Percentiles rank a stretch among this genome's conserved stretches.
Evolutionary conservation across 2,797 vertebrate species (phyloP).

Genomic region (Sciurus carolinensis): DNA sequence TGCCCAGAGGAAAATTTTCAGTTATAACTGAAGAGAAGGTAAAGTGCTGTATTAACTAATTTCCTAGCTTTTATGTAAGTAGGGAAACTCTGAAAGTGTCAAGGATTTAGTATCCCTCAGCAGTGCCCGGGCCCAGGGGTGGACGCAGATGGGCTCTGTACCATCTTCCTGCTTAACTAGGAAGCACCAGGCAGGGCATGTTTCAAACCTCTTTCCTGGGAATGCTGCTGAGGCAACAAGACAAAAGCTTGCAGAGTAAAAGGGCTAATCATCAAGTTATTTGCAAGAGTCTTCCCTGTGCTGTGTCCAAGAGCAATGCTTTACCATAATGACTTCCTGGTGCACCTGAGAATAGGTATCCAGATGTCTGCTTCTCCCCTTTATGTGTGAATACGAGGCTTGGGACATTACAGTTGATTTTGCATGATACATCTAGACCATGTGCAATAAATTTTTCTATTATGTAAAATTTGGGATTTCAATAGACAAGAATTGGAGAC

Average conservation of each 20-base stretch:
- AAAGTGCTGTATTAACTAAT: conserved; percentile 68
- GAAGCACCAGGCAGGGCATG: neutral
- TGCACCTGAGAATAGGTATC: neutral
- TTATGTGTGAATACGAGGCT: neutral
- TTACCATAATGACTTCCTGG: neutral
- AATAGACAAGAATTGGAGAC: conserved; percentile 39
- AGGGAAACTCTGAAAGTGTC: conserved; percentile 31
- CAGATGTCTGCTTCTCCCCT: neutral
- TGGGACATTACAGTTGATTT: conserved; percentile 35
- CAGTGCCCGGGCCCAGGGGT: neutral
- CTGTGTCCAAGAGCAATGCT: neutral
- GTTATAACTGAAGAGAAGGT: conserved; percentile 56
- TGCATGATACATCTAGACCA: conserved; percentile 15
- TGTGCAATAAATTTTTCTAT: conserved; percentile 20
- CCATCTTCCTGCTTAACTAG: conserved; percentile 50
- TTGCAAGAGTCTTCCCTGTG: neutral
- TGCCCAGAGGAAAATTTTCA: conserved; percentile 64
- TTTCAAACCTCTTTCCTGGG: neutral
- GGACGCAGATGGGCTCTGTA: conserved; percentile 21
- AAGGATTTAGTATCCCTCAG: conserved; percentile 56
- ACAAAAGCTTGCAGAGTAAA: neutral
- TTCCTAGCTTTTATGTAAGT: conserved; percentile 56
- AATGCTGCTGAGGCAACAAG: neutral
- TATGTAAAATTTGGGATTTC: conserved; percentile 47
- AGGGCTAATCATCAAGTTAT: conserved; percentile 37